Evolutionary conservation across 2,797 vertebrate genomes (phyloP), one percentile per base, ranked within the genome.

Genomic region (Salarias fasciatus): DNA sequence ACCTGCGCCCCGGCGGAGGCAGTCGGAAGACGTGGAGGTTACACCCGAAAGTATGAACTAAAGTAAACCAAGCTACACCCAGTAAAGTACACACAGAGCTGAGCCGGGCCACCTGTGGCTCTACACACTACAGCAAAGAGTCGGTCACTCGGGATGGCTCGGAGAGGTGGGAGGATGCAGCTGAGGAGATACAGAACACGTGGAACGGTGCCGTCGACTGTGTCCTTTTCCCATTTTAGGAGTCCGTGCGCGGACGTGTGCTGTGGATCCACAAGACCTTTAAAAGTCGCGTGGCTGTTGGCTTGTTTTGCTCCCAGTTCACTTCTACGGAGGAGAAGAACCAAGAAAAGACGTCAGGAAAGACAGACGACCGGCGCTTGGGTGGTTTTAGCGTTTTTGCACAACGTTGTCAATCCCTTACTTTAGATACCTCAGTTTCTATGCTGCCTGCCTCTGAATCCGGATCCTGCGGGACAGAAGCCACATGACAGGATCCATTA

Each of bases 391-490:
- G 30, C 56, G 6, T 13, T 0, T 2, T 3, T 29, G 11, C 6
- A 13, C n/a, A 8, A 1, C 11, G 0, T 24, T 8, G 6, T 6
- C 6, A 48, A 35, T 6, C 1, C 6, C 59, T 82, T 72, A 86
- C 80, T 63, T 77, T 68, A n/a, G 55, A 52, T 54, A 13, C 29
- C 5, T 68, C 52, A 0, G 61, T 80, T 53, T 83, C 85, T 56
- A 56, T 72, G 57, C 57, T 86, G 9, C 77, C 67, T 6, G 38
- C 66, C 33, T 85, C 86, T 55, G 83, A 82, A 9, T 79, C 83
- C 0, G 55, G 73, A 12, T 87, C 84, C 91, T 92, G 69, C 8
- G 42, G 72, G 12, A 56, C 7, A 54, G 48, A 72, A 56, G 8
- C n/a, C 36, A 78, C 6, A 77, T 8, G 11, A 54, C 6, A 77